Evolutionary conservation across 1,140 invertebrate genomes (phyloP).

Genomic region (Calycopis cecrops): DNA sequence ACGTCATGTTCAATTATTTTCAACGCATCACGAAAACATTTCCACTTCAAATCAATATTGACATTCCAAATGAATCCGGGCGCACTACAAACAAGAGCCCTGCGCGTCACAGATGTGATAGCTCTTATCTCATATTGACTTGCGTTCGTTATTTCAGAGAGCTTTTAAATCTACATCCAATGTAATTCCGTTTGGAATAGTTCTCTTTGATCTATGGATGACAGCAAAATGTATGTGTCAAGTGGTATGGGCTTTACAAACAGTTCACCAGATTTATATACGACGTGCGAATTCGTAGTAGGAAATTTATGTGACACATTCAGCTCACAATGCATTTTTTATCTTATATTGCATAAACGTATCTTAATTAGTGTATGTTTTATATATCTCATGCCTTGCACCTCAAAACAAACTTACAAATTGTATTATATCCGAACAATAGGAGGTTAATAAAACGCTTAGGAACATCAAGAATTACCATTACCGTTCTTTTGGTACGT

Average conservation of each 20-base stretch:
- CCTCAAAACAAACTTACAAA: no score
- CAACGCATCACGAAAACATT: background rate
- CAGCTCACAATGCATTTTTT: background rate
- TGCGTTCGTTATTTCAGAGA: no score
- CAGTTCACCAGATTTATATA: conserved; percentile 1
- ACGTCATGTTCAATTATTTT: conserved; percentile 2
- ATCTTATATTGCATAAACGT: no score
- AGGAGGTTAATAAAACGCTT: no score
- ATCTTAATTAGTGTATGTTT: background rate
- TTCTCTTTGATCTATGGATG: no score
- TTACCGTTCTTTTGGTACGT: no score
- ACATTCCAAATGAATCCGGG: conserved; percentile 7
- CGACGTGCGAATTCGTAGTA: background rate
- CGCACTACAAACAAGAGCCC: conserved; percentile 8
- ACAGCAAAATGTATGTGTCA: no score
- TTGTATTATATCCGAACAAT: no score
- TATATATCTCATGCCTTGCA: background rate
- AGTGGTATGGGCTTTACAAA: conserved; percentile 13
- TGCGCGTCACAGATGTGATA: conserved; percentile 1
- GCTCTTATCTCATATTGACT: conserved; percentile 14
- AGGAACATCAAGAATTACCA: no score
- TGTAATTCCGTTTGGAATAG: no score
- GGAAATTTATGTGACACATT: conserved; percentile 4
- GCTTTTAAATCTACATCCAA: no score
- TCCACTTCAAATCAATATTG: conserved; percentile 8